Evolutionary conservation across 2,113 vertebrate genomes (phyloP).

Genomic region (Prionailurus bengalensis): DNA sequence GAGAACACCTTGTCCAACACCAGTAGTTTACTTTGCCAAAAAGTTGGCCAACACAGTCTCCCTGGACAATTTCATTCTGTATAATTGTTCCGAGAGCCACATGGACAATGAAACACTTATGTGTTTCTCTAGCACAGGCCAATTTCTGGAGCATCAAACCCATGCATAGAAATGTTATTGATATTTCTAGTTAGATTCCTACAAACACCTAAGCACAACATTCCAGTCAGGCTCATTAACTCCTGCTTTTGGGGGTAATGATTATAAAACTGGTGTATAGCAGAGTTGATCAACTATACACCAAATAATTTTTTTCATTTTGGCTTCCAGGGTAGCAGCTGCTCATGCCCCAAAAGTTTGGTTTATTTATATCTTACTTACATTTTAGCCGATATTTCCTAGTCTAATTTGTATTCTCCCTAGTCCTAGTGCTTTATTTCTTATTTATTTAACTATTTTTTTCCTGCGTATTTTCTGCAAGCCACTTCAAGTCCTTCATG

Average conservation of each 20-base stretch:
- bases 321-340: not conserved
- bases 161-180: not conserved
- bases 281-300: not conserved
- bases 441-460: constrained; percentile 49
- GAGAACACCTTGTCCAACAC: not conserved
- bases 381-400: not conserved
- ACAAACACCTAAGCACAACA: not conserved
- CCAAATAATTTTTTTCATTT: constrained; percentile 37
- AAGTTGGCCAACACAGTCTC: not conserved
- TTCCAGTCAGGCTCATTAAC: not conserved
- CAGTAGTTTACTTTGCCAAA: not conserved
- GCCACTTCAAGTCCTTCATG: not conserved
- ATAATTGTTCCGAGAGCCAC: not conserved
- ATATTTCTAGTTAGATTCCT: constrained; percentile 7
- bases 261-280: constrained; percentile 6
- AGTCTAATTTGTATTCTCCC: not conserved
- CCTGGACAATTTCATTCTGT: not conserved
- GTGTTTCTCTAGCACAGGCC: not conserved
- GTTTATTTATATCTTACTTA: constrained; percentile 21
- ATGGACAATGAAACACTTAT: not conserved
- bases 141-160: not conserved
- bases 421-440: not conserved
- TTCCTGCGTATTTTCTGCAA: not conserved
- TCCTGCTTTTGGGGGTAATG: constrained; percentile 26
- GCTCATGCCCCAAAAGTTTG: not conserved